A percentile compares a stretch with the other conserved stretches of the same genome.
These are phyloP conservation scores for Drosophila willistoni DNA, from an alignment of 1,140 invertebrate genomes.

Conservation along the genomic window DNA sequence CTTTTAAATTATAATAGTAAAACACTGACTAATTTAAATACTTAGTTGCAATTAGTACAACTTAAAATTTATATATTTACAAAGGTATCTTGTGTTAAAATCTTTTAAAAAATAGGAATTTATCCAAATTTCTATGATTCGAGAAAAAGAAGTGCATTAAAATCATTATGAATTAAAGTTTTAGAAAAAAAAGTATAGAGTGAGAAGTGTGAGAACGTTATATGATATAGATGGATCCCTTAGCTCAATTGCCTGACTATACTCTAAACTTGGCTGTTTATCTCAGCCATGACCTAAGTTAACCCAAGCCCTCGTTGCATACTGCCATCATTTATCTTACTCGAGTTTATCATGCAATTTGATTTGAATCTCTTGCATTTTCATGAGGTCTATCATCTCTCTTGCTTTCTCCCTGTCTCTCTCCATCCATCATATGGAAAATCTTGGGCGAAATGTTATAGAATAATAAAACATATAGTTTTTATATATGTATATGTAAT, in stretches of 20 bases:
- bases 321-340: conserved; percentile 65
- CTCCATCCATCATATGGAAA: neutral
- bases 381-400: neutral
- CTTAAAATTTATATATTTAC: no score
- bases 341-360: conserved; percentile 56
- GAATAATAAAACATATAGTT: conserved; percentile 25
- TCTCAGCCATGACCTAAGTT: neutral
- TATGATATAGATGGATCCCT: conserved; percentile 44
- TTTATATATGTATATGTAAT: conserved; percentile 28
- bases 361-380: conserved; percentile 56
- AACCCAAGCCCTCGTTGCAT: neutral
- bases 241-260: conserved; percentile 63
- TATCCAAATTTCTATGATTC: no score
- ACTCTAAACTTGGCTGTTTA: neutral
- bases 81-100: no score
- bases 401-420: neutral
- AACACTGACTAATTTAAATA: no score
- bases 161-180: no score
- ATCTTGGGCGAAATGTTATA: conserved; percentile 29
- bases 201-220: neutral
- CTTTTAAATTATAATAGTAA: no score
- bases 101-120: no score
- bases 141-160: no score
- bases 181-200: no score
- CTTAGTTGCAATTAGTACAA: no score